Conservation (phyloP, 2,797 vertebrate genomes). For the Steatocranus sp. region DNA sequence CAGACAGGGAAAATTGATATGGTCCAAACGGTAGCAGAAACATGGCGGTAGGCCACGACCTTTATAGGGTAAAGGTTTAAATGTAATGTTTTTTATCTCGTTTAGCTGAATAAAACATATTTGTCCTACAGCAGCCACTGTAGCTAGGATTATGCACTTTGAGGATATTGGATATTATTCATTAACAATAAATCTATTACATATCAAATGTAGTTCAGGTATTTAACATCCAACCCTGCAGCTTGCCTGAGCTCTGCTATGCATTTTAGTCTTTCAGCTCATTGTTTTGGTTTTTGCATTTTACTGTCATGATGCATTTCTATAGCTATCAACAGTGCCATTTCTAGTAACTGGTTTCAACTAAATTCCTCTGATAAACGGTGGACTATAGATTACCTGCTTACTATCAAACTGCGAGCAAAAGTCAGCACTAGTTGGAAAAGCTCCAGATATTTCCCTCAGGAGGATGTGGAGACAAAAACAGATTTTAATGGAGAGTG, state of each 20-base stretch:
- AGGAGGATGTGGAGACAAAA: neutral
- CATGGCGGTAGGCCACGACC: neutral
- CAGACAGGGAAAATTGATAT: neutral
- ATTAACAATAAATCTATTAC: neutral
- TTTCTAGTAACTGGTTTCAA: neutral
- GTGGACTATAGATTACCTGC: neutral
- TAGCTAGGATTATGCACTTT: neutral
- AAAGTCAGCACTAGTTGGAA: neutral
- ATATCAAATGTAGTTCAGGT: neutral
- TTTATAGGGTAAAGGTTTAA: neutral
- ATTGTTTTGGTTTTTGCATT: neutral
- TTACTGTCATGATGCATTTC: neutral
- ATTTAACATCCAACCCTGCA: neutral
- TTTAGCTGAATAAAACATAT: neutral
- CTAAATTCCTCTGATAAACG: neutral
- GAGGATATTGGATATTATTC: neutral
- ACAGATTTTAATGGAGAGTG: neutral
- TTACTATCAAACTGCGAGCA: neutral
- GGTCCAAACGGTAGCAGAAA: neutral
- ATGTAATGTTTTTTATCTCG: neutral
- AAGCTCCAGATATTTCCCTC: neutral
- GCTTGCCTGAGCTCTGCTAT: neutral
- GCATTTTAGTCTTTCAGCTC: neutral
- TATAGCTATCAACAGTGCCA: neutral
- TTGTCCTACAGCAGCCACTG: neutral